Conservation (phyloP, 2,888 invertebrate species). For the Volucella inanis region DNA sequence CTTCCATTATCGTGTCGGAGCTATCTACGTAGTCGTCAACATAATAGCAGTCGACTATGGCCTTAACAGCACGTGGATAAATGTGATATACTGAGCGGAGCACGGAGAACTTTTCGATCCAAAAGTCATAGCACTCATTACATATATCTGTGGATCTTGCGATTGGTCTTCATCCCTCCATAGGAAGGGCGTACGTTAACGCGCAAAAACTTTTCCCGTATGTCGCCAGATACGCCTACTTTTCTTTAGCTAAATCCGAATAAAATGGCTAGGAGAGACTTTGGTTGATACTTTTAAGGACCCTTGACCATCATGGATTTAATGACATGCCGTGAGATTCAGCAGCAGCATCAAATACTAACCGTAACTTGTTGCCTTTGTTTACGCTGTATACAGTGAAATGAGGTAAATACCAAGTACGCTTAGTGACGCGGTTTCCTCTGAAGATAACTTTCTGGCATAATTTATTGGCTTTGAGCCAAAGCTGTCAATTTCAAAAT, state of each 20-base stretch:
- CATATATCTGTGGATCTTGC: too few species aligned
- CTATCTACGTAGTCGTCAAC: too few species aligned
- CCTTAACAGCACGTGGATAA: too few species aligned
- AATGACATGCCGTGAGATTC: slow-evolving; percentile 76
- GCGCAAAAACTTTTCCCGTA: slow-evolving; percentile 71
- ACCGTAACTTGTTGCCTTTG: slow-evolving; percentile 70
- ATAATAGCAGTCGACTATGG: too few species aligned
- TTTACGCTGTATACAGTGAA: slow-evolving; percentile 76
- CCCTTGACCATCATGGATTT: slow-evolving; percentile 77
- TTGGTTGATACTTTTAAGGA: slow-evolving; percentile 76
- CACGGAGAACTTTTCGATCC: slow-evolving; percentile 30
- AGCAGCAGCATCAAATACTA: slow-evolving; percentile 78
- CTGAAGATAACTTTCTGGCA: slow-evolving; percentile 51
- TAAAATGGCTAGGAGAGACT: slow-evolving; percentile 76
- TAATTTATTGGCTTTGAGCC: slow-evolving; percentile 60
- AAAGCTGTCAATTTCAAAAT: slow-evolving; percentile 2
- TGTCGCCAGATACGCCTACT: slow-evolving; percentile 77
- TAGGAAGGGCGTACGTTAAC: too few species aligned
- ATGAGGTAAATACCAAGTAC: slow-evolving; percentile 63
- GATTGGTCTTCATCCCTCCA: too few species aligned
- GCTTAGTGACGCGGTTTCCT: slow-evolving; percentile 32
- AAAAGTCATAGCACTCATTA: too few species aligned
- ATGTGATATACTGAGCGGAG: slow-evolving; percentile 31
- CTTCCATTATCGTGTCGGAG: too few species aligned
- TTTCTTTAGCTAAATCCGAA: slow-evolving; percentile 78